Base-by-base conservation (phyloP, 2,888 invertebrate species). In the Lochmaea crataegi region DNA sequence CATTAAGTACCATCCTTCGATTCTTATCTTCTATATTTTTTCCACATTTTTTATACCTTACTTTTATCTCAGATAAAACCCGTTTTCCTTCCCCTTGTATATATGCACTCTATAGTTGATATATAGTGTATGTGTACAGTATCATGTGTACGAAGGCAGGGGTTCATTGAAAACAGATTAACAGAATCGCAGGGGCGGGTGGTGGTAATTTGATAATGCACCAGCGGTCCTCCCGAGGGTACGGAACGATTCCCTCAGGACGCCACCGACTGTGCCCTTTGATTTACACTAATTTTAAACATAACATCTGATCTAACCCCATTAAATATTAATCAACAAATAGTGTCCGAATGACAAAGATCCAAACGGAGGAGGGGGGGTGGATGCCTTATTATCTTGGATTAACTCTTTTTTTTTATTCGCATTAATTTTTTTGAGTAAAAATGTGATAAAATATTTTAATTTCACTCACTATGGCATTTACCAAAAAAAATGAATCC, bases 131-230 rank as follows among this genome's bases (percentile, higher is more conserved):
- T 81, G 82, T 82, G 82, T 83, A 83, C 81, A 81, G 84, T 84
- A 84, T 84, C 84, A 84, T 84, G 83, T 83, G 83, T 81, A 81
- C 79, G 79, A 76, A 71, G 67, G 68, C 80, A 81, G 82, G 84
- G 85, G 83, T 86, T 85, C 86, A 87, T 87, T 86, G 87, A 86
- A 86, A 87, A 87, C 86, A 86, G 87, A 87, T 87, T 87, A 87
- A 85, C 86, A 82, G 83, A 84, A 85, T 83, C 83, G 80, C 73
- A 80, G 83, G 84, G 86, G 85, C 84, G 86, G 86, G 83, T 83
- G 85, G 85, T 84, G 86, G 87, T 87, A 87, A 87, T 87, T 87
- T 87, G 87, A 87, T 87, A 87, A 87, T 87, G 86, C 86, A 86
- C 84, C 80, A 82, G 80, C 77, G 77, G 82, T 80, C 78, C 78